phyloP scores from a whole-genome alignment of 2,888 invertebrate genomes.

The Phalera bucephala region DNA sequence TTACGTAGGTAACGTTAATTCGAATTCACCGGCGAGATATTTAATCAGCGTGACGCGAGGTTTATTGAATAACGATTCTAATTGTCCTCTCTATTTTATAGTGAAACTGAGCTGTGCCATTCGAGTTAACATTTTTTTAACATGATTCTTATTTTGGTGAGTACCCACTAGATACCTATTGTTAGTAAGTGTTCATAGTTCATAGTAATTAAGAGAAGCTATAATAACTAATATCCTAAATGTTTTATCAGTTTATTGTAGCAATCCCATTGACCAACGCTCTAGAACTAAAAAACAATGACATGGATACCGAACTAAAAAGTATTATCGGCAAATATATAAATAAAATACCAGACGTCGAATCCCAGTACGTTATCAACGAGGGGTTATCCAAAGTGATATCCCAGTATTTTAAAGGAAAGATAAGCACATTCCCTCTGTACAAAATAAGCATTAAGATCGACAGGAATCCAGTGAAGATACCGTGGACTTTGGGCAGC shows the following conservation, averaged over 20 bases:
- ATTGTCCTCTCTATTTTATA: too few species aligned
- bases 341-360: slow-evolving; percentile 50
- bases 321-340: slow-evolving; percentile 49
- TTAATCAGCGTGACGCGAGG: slow-evolving; percentile 33
- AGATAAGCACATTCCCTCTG: slow-evolving; percentile 60
- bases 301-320: slow-evolving; percentile 40
- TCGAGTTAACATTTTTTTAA: slow-evolving; percentile 11
- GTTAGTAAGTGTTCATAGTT: too few species aligned
- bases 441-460: slow-evolving; percentile 62
- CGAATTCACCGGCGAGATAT: slow-evolving; percentile 6
- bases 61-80: slow-evolving; percentile 13
- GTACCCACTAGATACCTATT: too few species aligned
- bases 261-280: slow-evolving; percentile 26
- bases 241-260: slow-evolving; percentile 31
- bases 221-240: too few species aligned
- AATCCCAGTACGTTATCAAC: slow-evolving; percentile 57
- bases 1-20: too few species aligned
- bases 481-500: slow-evolving; percentile 59
- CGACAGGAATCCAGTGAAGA: slow-evolving; percentile 62
- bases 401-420: slow-evolving; percentile 52
- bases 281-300: slow-evolving; percentile 30
- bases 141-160: slow-evolving; percentile 45
- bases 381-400: slow-evolving; percentile 54
- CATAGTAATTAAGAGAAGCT: too few species aligned
- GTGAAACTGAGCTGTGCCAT: too few species aligned